phyloP scores from a whole-genome alignment of 2,113 vertebrate genomes.

The Apus apus region DNA sequence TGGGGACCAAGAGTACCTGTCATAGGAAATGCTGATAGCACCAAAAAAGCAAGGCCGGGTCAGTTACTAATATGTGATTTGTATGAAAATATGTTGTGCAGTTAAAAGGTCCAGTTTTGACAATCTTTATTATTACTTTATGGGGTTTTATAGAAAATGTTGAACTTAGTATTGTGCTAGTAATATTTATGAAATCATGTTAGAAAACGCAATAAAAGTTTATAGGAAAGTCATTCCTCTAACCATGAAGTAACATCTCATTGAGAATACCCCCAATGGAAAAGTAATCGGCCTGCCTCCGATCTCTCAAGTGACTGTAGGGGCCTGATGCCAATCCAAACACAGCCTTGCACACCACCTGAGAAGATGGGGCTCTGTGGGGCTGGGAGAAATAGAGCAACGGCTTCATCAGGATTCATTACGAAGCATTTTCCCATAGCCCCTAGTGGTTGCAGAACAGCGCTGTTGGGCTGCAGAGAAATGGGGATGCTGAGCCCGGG shows the following conservation, averaged over 20 bases:
- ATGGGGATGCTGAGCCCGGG: not conserved
- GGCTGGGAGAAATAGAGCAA: not conserved
- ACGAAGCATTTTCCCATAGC: not conserved
- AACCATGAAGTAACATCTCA: not conserved
- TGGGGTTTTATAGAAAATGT: not conserved
- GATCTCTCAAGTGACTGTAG: not conserved
- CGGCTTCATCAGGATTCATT: not conserved
- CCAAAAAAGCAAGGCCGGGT: not conserved
- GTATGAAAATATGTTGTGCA: not conserved
- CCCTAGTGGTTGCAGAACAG: not conserved
- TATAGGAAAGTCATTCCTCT: conserved; percentile 6
- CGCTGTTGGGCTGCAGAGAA: fast-evolving
- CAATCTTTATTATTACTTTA: not conserved
- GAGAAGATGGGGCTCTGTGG: not conserved
- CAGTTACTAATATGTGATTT: not conserved
- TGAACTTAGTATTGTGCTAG: not conserved
- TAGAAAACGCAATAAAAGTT: conserved; percentile 18
- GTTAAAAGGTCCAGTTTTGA: not conserved
- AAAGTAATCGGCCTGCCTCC: not conserved
- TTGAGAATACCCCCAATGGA: not conserved
- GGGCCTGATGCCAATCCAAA: not conserved
- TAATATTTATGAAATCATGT: conserved; percentile 26
- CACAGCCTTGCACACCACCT: fast-evolving
- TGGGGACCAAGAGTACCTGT: not conserved
- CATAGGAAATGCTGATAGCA: not conserved